A percentile compares a stretch with the other conserved stretches of the same genome.
Evolutionary conservation across 2,797 vertebrate genomes (phyloP).

Genomic region (Lerista edwardsae): DNA sequence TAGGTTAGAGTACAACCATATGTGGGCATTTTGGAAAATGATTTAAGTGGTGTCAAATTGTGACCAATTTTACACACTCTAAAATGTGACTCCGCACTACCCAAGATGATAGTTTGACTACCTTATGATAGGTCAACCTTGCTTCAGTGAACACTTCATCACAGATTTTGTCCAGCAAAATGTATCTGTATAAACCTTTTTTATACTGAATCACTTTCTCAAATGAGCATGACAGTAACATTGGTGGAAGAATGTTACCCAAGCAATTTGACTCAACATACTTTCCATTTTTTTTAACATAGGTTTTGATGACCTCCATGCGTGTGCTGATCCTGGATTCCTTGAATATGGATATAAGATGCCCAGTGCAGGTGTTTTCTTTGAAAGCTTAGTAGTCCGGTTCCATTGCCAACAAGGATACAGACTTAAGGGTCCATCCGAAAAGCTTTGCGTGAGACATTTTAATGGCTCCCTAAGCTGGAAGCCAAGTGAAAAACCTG

Average conservation of each 20-base stretch:
- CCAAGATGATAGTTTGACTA: too few species aligned
- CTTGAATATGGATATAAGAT: slow-evolving; percentile 84
- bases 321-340: slow-evolving; percentile 81
- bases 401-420: slow-evolving; percentile 85
- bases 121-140: not conserved
- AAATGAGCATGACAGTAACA: not conserved
- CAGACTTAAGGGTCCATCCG: slow-evolving; percentile 82
- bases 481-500: slow-evolving; percentile 81
- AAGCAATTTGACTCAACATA: slow-evolving; percentile 1
- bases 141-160: not conserved
- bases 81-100: not conserved
- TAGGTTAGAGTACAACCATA: not conserved
- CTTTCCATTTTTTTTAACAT: slow-evolving; percentile 45
- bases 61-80: not conserved
- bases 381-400: slow-evolving; percentile 80
- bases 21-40: not conserved
- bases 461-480: slow-evolving; percentile 84
- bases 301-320: slow-evolving; percentile 79
- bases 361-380: slow-evolving; percentile 79
- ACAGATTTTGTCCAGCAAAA: not conserved
- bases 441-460: slow-evolving; percentile 81
- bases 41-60: not conserved
- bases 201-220: not conserved
- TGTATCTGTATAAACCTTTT: not conserved
- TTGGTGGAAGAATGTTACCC: rapidly evolving